A percentile compares a stretch with the other conserved stretches of the same genome.
Conservation (phyloP, 2,797 vertebrate genomes). For the Australoheros facetus region DNA sequence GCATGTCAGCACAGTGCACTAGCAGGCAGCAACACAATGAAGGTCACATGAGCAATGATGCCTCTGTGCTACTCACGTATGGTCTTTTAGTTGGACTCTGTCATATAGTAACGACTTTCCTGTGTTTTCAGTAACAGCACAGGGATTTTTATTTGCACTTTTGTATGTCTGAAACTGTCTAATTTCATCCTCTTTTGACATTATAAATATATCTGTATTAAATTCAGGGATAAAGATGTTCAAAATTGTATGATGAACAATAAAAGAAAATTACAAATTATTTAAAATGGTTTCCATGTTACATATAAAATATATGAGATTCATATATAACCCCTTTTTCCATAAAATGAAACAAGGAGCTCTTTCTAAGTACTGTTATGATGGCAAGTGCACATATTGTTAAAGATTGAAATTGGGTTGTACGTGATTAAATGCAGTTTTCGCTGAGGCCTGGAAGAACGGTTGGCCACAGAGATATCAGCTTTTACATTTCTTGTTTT, state of each 20-base stretch:
- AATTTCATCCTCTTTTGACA: conserved; percentile 4
- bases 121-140: neutral
- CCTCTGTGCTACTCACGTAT: conserved; percentile 46
- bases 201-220: neutral
- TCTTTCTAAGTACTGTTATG: too few species aligned
- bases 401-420: neutral
- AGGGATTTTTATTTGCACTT: neutral
- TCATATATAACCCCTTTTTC: neutral
- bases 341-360: too few species aligned
- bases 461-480: neutral
- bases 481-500: conserved; percentile 14
- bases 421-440: neutral
- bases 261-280: neutral
- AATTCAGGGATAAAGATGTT: neutral
- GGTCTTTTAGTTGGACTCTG: conserved; percentile 29
- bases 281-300: neutral
- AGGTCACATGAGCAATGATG: conserved; percentile 52
- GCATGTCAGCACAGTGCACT: conserved; percentile 58
- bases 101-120: conserved; percentile 40
- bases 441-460: neutral
- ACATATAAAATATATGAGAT: neutral
- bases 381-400: too few species aligned
- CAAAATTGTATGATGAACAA: neutral
- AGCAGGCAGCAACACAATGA: conserved; percentile 62
- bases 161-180: conserved; percentile 18